These are phyloP conservation scores for Brachyopa scutellaris DNA, from an alignment of 2,888 invertebrate species.

Conservation along the genomic window DNA sequence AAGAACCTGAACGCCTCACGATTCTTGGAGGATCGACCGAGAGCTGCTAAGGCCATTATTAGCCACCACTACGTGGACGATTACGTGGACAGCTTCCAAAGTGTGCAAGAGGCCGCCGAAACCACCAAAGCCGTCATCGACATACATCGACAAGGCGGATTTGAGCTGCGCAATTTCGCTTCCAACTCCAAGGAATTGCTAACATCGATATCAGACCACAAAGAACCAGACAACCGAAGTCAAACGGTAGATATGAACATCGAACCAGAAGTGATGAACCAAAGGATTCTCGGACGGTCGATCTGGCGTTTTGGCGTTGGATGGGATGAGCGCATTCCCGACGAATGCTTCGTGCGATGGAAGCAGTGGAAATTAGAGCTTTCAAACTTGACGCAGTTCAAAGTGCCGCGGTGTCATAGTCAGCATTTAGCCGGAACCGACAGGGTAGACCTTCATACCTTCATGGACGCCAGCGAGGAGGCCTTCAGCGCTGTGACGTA, in stretches of 20 bases:
- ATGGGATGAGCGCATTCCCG: slow-evolving; percentile 19
- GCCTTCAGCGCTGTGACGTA: slow-evolving; percentile 33
- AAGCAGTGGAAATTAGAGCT: slow-evolving; percentile 11
- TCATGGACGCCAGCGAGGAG: slow-evolving; percentile 19
- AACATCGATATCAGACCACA: no score
- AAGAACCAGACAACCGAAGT: no score
- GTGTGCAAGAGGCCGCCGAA: slow-evolving; percentile 75
- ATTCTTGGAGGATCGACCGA: slow-evolving; percentile 15
- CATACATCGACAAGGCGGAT: not conserved
- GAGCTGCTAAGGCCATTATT: slow-evolving; percentile 31
- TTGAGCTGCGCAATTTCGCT: no score
- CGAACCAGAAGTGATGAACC: no score
- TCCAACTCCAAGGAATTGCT: no score
- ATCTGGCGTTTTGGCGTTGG: slow-evolving; percentile 7
- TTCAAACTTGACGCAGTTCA: not conserved
- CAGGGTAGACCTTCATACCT: slow-evolving; percentile 2
- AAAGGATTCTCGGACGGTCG: not conserved
- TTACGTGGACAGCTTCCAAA: slow-evolving; percentile 52
- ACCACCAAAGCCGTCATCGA: slow-evolving; percentile 39
- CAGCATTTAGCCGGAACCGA: not conserved
- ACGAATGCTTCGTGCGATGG: not conserved
- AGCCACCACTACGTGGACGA: slow-evolving; percentile 34
- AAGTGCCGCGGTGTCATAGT: not conserved
- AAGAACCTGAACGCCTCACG: slow-evolving; percentile 45
- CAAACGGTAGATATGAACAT: no score